These are phyloP conservation scores for Girardia tigrina DNA, from an alignment of 2,888 invertebrate species.

Conservation along the genomic window DNA sequence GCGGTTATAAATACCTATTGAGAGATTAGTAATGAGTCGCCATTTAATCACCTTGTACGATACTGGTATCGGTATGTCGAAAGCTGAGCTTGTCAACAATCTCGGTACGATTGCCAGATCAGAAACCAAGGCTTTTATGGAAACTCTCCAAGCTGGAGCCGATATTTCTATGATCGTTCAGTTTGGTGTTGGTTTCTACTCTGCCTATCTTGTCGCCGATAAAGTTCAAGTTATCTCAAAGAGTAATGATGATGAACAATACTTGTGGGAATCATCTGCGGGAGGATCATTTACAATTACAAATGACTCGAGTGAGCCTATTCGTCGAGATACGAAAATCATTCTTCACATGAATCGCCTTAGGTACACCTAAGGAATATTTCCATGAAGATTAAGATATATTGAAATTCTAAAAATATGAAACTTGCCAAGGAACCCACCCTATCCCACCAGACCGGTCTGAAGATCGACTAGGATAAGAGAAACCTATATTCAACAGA, in stretches of 20 bases:
- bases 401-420: no score
- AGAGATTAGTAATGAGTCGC: no score
- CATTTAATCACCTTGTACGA: no score
- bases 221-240: slow-evolving; percentile 53
- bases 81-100: slow-evolving; percentile 73
- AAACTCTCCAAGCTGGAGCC: slow-evolving; percentile 40
- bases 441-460: no score
- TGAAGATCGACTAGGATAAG: no score
- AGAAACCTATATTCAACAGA: no score
- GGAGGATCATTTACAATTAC: slow-evolving; percentile 71
- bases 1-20: no score
- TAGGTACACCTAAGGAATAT: no score
- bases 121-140: slow-evolving; percentile 52
- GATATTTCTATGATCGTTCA: slow-evolving; percentile 75
- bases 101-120: slow-evolving; percentile 87
- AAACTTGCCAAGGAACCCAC: no score
- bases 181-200: slow-evolving; percentile 95
- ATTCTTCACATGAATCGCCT: slow-evolving; percentile 74
- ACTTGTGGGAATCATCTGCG: slow-evolving; percentile 34
- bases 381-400: no score
- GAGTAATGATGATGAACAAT: slow-evolving; percentile 53
- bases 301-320: slow-evolving; percentile 67
- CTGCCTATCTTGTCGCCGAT: slow-evolving; percentile 89
- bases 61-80: slow-evolving; percentile 67
- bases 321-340: slow-evolving; percentile 78